Conservation (phyloP, 2,113 vertebrate genomes). For the Sprattus sprattus region DNA sequence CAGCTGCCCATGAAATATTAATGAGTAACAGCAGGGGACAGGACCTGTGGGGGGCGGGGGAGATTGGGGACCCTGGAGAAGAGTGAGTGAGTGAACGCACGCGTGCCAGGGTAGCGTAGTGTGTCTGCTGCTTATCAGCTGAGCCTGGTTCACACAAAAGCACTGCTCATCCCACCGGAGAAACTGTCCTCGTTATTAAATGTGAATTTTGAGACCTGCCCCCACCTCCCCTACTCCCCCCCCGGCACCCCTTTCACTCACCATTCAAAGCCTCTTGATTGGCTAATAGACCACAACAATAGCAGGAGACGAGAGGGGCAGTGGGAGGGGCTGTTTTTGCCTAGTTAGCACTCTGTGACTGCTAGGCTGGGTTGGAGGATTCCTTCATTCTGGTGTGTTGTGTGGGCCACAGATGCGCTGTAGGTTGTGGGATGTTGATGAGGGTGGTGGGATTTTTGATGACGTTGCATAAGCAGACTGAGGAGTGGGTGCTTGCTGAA, state of each 20-base stretch:
- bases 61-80: neutral
- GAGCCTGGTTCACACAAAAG: slow-evolving; percentile 12
- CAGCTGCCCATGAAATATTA: slow-evolving; percentile 65
- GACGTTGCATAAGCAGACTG: too few relatives aligned
- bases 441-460: too few relatives aligned
- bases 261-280: too few relatives aligned
- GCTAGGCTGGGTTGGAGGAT: too few relatives aligned
- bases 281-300: too few relatives aligned
- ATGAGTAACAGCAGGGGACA: slow-evolving; percentile 49
- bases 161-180: neutral
- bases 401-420: too few relatives aligned
- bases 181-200: neutral
- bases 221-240: slow-evolving; percentile 18
- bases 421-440: too few relatives aligned
- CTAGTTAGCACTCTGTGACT: too few relatives aligned
- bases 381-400: too few relatives aligned
- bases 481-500: too few relatives aligned
- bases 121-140: slow-evolving; percentile 16
- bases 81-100: neutral
- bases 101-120: slow-evolving; percentile 3
- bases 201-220: slow-evolving; percentile 29
- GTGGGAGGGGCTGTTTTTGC: neutral
- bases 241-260: too few relatives aligned
- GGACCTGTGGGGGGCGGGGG: neutral
- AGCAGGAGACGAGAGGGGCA: neutral